Evolutionary conservation across 2,888 invertebrate species (phyloP), one percentile per base, ranked within the genome.

Genomic region (Xestobium rufovillosum): DNA sequence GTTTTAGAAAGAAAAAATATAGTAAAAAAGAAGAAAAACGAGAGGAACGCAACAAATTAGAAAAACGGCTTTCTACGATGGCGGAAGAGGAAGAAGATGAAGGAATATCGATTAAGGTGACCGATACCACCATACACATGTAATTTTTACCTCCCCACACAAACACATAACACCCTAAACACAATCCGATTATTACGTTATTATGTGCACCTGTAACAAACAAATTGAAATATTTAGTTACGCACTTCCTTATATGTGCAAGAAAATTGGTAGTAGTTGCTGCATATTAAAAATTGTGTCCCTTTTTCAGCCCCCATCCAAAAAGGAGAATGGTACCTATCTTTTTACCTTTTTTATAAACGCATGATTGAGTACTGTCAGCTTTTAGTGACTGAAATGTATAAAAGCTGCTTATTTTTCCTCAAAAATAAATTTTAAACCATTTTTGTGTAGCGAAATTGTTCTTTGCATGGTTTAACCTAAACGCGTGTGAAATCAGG

Each of bases 1-100:
- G 67, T 41, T 65, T 67, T 43, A 75, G 80, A 65, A 74, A 77
- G 57, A 82, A 83, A 67, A 83, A 83, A 54, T 66, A 78, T 39
- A 71, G 73, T 31, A 78, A 76, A 42, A 83, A 83, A 62, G 83
- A 77, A 47, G 77, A 78, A 51, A 72, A 72, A 60, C 67, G 70
- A 1, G 73, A 75, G 17, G 58, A 63, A 17, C 54, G 58, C 32
- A 52, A 49, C 36, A 62, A 55, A 49, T 37, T 60, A 36, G 76
- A 76, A 49, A 70, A 76, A 53, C 75, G 88, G 44, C 69, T 90
- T 26, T 86, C 89, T 14, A 86, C 84, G 17, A 89, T 89, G 87
- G 78, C 79, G 43, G 88, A 90, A 64, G 85, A 84, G 44, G 88
- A 89, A 48, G 86, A 85, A 61, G 83, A 84, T 49, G 82, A 83